phyloP scores from a whole-genome alignment of 2,113 vertebrate species.

The Beaufortia kweichowensis region DNA sequence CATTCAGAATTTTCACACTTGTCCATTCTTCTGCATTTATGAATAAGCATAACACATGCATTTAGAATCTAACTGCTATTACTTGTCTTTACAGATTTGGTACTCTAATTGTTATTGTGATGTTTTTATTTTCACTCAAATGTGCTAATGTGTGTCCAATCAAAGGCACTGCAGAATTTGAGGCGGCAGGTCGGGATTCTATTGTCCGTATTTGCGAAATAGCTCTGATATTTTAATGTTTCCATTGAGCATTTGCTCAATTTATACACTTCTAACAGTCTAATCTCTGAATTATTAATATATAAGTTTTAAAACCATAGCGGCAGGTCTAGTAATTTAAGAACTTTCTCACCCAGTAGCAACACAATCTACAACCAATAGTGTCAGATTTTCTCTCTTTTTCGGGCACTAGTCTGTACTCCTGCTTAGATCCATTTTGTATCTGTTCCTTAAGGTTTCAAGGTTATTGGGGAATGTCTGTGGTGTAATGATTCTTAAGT shows the following conservation, averaged over 20 bases:
- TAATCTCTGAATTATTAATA: background rate
- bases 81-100: slow-evolving; percentile 40
- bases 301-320: background rate
- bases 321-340: background rate
- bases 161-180: slow-evolving; percentile 29
- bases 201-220: background rate
- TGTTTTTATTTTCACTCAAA: slow-evolving; percentile 56
- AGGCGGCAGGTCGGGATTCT: background rate
- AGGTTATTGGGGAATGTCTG: background rate
- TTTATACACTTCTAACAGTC: slow-evolving; percentile 5
- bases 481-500: background rate
- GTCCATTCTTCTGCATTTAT: slow-evolving; percentile 37
- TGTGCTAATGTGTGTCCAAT: slow-evolving; percentile 63
- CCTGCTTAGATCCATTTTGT: background rate
- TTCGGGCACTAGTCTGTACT: too few relatives aligned
- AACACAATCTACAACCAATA: background rate
- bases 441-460: background rate
- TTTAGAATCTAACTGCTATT: slow-evolving; percentile 50
- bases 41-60: slow-evolving; percentile 32
- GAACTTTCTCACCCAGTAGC: background rate
- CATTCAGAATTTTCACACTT: slow-evolving; percentile 41
- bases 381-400: background rate
- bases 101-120: slow-evolving; percentile 33
- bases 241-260: background rate
- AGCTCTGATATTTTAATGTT: background rate